Base-by-base conservation (phyloP, 2,888 invertebrate genomes). In the Priocnemis perturbator region DNA sequence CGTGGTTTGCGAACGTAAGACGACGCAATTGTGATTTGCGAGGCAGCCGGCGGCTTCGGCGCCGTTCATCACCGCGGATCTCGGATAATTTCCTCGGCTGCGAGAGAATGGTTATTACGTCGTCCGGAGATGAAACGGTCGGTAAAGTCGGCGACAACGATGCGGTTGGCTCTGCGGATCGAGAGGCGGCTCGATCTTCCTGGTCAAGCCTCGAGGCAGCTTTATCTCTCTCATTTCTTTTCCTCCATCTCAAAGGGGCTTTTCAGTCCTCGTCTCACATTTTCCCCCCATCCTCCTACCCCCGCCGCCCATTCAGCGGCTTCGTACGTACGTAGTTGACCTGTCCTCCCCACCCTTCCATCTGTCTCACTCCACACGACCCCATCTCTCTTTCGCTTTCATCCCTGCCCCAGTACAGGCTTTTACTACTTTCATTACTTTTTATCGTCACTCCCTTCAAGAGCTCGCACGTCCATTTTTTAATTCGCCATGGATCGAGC, bases 341-440 rank as follows among this genome's bases (percentile, higher is more conserved):
- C 64, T 26, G 66, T 57, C 61, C 48, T 30, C 45, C 30, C 52
- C 60, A 17, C 52, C n/a, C 37, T 61, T 57, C 48, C 50, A 21
- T 15, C 55, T 2, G 1, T 21, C 55, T 21, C 23, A 3, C 65
- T 64, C 53, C 59, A 21, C 56, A 47, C n/a, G 47, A 62, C 61
- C 67, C 64, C 57, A 47, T 65, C n/a, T 30, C 26, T 26, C 30
- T 23, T 17, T 26, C 37, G 37, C 37, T 37, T 37, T 37, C 37
- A 37, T 37, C 21, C 50, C 56, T 56, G 56, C 71, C 78, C 65
- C 75, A 73, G 66, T 66, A n/a, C n/a, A n/a, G n/a, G 79, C 83
- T 84, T 83, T 83, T 86, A 83, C 83, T 85, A 85, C 84, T 86
- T 85, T 87, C 85, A 84, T 86, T 86, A 85, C 83, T 82, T 86